Percentiles rank a stretch among this genome's conserved stretches.
phyloP scores from a whole-genome alignment of 2,797 vertebrate genomes.

The Kryptopterus vitreolus region DNA sequence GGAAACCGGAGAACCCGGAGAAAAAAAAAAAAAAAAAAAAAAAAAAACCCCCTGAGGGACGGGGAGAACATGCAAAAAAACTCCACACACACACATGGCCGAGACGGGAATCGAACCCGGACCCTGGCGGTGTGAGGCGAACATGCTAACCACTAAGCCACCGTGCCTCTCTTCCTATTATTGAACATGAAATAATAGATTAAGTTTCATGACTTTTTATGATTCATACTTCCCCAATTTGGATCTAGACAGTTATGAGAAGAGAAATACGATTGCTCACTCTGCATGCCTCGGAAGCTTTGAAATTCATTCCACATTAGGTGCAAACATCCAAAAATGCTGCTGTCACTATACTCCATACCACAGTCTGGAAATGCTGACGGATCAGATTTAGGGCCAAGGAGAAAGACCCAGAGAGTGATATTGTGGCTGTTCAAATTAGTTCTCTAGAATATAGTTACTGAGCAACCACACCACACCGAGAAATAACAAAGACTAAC shows the following conservation, averaged over 20 bases:
- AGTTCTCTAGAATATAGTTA: background rate
- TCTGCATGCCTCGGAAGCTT: background rate
- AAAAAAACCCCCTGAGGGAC: too few species aligned
- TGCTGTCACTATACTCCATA: background rate
- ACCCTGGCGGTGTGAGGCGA: too few species aligned
- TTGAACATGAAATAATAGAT: too few species aligned
- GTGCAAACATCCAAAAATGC: background rate
- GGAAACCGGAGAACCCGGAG: too few species aligned
- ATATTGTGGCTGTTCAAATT: background rate
- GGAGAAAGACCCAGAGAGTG: background rate
- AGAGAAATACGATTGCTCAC: background rate
- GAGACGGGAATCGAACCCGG: too few species aligned
- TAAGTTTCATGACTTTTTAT: too few species aligned
- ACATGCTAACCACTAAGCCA: too few species aligned
- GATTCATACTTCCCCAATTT: background rate
- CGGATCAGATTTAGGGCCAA: background rate
- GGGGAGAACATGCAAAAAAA: too few species aligned
- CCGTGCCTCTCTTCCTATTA: background rate
- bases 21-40: too few species aligned
- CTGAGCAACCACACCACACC: background rate
- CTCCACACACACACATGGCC: too few species aligned
- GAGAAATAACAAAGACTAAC: background rate
- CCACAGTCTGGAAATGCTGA: background rate
- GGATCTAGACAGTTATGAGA: background rate
- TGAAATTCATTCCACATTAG: background rate